phyloP scores from a whole-genome alignment of 1,140 invertebrate genomes.

The Lordiphosa stackelbergi region DNA sequence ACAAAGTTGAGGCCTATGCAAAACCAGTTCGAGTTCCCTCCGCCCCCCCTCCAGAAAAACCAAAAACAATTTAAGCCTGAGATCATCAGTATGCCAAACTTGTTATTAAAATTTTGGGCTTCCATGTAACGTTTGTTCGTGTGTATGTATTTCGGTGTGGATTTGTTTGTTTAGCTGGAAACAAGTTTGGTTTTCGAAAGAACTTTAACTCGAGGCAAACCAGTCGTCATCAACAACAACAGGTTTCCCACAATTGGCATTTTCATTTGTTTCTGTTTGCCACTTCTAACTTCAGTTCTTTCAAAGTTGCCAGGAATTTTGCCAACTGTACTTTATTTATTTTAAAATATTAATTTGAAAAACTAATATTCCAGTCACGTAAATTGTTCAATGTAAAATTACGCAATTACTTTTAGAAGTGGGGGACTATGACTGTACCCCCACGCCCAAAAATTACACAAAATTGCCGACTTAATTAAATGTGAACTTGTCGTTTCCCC shows the following conservation, averaged over 20 bases:
- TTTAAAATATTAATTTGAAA: constrained; percentile 18
- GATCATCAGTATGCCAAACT: constrained; percentile 52
- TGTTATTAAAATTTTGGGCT: constrained; percentile 52
- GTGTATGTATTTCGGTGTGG: constrained; percentile 5
- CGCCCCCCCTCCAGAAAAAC: not conserved
- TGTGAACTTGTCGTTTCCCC: constrained; percentile 56
- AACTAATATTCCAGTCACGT: constrained; percentile 35
- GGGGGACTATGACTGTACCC: constrained; percentile 8
- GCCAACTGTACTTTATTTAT: constrained; percentile 15
- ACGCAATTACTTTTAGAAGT: constrained; percentile 31
- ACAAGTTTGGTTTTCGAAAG: constrained; percentile 16
- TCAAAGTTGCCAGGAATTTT: constrained; percentile 1
- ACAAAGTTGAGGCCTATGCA: constrained; percentile 38
- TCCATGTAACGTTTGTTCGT: too few relatives aligned
- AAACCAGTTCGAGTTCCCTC: constrained; percentile 29
- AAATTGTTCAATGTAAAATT: constrained; percentile 40
- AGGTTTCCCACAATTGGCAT: constrained; percentile 41
- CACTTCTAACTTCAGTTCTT: constrained; percentile 24
- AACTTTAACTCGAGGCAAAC: constrained; percentile 38
- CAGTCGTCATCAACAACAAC: constrained; percentile 32
- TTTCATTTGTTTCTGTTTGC: constrained; percentile 37
- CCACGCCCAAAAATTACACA: constrained; percentile 23
- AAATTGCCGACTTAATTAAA: constrained; percentile 60
- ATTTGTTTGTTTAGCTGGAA: not conserved
- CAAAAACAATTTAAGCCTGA: constrained; percentile 21